Evolutionary conservation across 2,113 vertebrate species (phyloP).

Genomic region (Sturnira hondurensis): DNA sequence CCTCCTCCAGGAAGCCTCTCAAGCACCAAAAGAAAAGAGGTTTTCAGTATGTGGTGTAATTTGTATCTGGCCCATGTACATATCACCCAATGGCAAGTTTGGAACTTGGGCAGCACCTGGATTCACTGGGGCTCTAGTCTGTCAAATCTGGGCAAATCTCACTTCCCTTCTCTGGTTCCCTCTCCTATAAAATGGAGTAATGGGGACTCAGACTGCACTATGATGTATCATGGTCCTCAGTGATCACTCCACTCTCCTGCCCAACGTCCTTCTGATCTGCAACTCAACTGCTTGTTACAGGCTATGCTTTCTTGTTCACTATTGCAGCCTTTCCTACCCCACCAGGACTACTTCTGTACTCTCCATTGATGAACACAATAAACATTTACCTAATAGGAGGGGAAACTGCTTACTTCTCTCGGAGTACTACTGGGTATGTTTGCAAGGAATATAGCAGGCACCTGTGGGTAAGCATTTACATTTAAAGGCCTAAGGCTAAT

Average conservation of each 20-base stretch:
- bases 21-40: neutral
- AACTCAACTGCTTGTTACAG: neutral
- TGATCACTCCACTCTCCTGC: neutral
- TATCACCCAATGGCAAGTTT: neutral
- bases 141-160: neutral
- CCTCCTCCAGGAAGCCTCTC: neutral
- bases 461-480: neutral
- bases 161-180: neutral
- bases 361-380: neutral
- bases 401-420: neutral
- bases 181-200: neutral
- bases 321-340: neutral
- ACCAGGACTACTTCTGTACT: neutral
- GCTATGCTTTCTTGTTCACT: neutral
- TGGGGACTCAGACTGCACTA: neutral
- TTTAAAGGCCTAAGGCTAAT: neutral
- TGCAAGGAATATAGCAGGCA: neutral
- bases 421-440: neutral
- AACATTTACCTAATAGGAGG: neutral
- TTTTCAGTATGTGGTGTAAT: neutral
- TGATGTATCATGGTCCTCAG: neutral
- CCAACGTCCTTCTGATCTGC: neutral
- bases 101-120: neutral
- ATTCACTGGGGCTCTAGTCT: neutral
- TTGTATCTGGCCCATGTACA: neutral